Evolutionary conservation across 2,888 invertebrate genomes (phyloP).

Genomic region (Epinotia nisella): DNA sequence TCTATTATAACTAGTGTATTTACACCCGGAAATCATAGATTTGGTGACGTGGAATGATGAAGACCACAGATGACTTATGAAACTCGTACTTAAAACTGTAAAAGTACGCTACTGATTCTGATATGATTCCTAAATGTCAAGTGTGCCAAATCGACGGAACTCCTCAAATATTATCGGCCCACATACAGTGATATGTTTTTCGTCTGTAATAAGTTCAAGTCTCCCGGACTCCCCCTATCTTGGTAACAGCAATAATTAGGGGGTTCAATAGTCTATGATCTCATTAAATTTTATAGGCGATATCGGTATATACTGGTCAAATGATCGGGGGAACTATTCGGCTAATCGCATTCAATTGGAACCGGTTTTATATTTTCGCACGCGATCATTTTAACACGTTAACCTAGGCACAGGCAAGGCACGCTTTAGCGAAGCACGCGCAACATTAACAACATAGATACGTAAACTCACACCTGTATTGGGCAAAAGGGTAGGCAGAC

Average conservation of each 20-base stretch:
- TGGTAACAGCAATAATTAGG: background rate
- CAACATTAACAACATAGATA: background rate
- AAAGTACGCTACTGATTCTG: too few species aligned
- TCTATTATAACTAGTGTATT: too few species aligned
- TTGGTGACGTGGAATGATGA: too few species aligned
- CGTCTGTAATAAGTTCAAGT: too few species aligned
- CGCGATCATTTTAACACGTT: background rate
- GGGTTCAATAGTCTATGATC: slow-evolving; percentile 13
- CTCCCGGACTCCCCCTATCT: too few species aligned
- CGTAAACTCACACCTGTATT: background rate
- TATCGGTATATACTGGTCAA: slow-evolving; percentile 14
- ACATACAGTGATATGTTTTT: too few species aligned
- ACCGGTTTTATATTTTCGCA: background rate
- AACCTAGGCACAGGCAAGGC: background rate
- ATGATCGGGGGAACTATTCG: background rate
- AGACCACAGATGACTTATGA: too few species aligned
- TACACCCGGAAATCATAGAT: too few species aligned
- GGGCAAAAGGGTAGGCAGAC: background rate
- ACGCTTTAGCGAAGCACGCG: background rate
- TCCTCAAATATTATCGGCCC: too few species aligned
- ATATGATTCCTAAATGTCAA: too few species aligned
- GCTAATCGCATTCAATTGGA: background rate
- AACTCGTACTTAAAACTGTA: too few species aligned
- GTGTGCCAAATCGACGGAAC: too few species aligned
- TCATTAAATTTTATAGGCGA: slow-evolving; percentile 3